Percentiles rank a stretch among this genome's conserved stretches.
Conservation (phyloP, 2,888 invertebrate species). For the Ernsta delagoae region DNA sequence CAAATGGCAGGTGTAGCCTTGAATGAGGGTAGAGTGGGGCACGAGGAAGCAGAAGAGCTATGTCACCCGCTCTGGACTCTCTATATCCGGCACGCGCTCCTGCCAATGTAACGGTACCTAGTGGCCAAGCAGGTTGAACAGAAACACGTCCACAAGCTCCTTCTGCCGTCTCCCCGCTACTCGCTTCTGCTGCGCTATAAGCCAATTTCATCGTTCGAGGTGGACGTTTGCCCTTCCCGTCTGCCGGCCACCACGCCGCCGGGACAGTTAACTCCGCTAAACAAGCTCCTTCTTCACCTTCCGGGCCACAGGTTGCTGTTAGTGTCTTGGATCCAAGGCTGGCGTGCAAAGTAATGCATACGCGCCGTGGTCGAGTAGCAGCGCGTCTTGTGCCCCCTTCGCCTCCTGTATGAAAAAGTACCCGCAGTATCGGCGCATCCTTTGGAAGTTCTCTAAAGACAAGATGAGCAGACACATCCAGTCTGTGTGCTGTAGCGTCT, state of each 20-base stretch:
- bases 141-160: constrained; percentile 89
- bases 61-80: constrained; percentile 92
- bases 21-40: constrained; percentile 95
- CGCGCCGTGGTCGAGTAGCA: constrained; percentile 88
- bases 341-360: constrained; percentile 93
- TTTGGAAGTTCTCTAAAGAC: constrained; percentile 94
- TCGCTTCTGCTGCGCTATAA: constrained; percentile 95
- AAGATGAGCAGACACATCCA: constrained; percentile 97
- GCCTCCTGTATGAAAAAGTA: constrained; percentile 96
- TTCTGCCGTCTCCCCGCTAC: constrained; percentile 87
- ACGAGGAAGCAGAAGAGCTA: constrained; percentile 94
- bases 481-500: constrained; percentile 88
- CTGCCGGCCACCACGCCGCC: constrained; percentile 95
- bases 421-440: constrained; percentile 95
- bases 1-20: constrained; percentile 95
- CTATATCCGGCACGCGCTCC: constrained; percentile 93
- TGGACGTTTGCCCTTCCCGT: constrained; percentile 86
- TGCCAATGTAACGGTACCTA: constrained; percentile 88
- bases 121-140: constrained; percentile 87
- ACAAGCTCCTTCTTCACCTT: constrained; percentile 96
- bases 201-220: constrained; percentile 92
- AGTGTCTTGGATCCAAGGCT: constrained; percentile 86
- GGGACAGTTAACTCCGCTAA: constrained; percentile 95
- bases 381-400: constrained; percentile 92
- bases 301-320: constrained; percentile 96